Percentiles rank a stretch among this genome's conserved stretches.
phyloP scores from a whole-genome alignment of 2,113 vertebrate genomes.

The Anarhynchus alexandrinus region DNA sequence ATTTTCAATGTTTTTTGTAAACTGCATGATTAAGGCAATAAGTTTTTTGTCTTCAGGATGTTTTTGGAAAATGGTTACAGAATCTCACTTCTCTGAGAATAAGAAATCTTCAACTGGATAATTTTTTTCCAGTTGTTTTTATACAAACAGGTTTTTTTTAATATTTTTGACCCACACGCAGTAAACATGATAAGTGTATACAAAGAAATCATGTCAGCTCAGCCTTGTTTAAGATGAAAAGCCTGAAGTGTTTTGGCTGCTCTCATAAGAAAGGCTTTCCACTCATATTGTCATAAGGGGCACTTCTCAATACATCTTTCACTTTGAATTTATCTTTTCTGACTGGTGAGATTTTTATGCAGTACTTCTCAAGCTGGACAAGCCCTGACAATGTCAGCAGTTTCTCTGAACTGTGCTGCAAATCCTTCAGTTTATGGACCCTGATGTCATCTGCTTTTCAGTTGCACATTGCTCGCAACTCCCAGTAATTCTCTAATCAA shows the following conservation, averaged over 20 bases:
- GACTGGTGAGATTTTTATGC: neutral
- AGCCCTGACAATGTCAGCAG: neutral
- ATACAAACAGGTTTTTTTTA: neutral
- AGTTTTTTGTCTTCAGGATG: neutral
- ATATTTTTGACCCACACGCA: neutral
- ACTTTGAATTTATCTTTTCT: neutral
- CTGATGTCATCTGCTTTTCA: neutral
- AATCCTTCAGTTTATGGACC: neutral
- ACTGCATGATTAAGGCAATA: neutral
- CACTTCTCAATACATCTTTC: neutral
- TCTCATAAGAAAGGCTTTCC: neutral
- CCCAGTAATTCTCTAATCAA: neutral
- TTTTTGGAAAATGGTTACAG: neutral
- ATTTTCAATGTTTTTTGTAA: neutral
- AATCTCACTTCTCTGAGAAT: neutral
- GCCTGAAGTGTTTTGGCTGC: neutral
- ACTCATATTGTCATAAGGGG: neutral
- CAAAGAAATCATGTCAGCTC: neutral
- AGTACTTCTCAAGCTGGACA: neutral
- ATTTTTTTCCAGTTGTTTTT: neutral
- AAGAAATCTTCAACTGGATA: neutral
- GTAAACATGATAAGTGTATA: neutral
- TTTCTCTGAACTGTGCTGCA: neutral
- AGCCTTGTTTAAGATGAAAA: neutral
- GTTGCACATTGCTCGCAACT: neutral